Percentiles rank a stretch among this genome's conserved stretches.
Conservation (phyloP, 2,797 vertebrate genomes). For the Thalassophryne amazonica region DNA sequence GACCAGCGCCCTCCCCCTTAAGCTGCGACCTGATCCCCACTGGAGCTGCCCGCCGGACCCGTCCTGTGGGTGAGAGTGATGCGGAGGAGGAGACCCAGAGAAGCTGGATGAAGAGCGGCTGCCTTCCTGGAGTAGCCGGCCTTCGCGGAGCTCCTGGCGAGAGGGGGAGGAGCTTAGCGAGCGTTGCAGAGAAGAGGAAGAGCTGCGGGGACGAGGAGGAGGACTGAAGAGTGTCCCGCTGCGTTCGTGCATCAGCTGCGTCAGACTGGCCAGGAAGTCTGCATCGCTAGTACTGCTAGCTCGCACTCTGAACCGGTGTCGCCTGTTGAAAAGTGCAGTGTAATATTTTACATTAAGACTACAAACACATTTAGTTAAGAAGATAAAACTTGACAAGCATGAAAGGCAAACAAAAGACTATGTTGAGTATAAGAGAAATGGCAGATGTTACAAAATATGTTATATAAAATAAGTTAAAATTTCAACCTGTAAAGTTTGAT, state of each 20-base stretch:
- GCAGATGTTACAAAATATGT: too few species aligned
- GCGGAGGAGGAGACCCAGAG: conserved; percentile 89
- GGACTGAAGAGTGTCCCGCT: conserved; percentile 87
- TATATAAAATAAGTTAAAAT: too few species aligned
- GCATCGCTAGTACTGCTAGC: conserved; percentile 94
- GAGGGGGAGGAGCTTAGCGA: conserved; percentile 94
- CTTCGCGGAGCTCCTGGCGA: conserved; percentile 85
- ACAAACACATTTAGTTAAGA: too few species aligned
- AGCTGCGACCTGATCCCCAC: conserved; percentile 74
- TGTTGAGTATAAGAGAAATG: too few species aligned
- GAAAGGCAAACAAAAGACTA: too few species aligned
- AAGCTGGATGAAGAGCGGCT: conserved; percentile 91
- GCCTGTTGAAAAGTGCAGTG: conserved; percentile 71
- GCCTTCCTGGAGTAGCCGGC: conserved; percentile 72
- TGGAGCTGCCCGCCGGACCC: conserved; percentile 67
- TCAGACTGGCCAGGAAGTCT: conserved; percentile 93
- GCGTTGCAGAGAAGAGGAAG: conserved; percentile 90
- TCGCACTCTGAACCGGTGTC: conserved; percentile 90
- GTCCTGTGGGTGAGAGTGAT: conserved; percentile 72
- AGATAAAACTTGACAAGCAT: too few species aligned
- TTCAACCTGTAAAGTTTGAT: too few species aligned
- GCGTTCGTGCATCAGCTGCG: conserved; percentile 91
- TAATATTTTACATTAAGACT: too few species aligned
- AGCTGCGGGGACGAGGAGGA: conserved; percentile 86
- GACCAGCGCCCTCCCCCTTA: conserved; percentile 74